A percentile compares a stretch with the other conserved stretches of the same genome.
phyloP scores from a whole-genome alignment of 2,113 vertebrate species.

The Chitala chitala region DNA sequence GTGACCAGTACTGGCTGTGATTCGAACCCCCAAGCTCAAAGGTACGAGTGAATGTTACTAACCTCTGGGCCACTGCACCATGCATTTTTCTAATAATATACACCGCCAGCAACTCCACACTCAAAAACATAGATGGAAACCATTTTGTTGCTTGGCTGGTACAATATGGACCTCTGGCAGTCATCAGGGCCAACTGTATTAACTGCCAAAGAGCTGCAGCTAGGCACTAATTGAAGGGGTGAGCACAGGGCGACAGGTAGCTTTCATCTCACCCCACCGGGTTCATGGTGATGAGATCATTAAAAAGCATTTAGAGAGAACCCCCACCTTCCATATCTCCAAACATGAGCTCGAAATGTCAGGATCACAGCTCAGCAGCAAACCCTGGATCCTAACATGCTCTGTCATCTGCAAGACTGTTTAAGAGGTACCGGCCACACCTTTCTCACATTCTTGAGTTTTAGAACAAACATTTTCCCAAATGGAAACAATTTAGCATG shows the following conservation, averaged over 20 bases:
- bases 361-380: conserved; percentile 20
- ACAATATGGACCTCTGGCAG: conserved; percentile 16
- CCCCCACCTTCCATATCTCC: conserved; percentile 6
- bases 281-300: conserved; percentile 27
- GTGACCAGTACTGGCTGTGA: no score
- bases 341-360: conserved; percentile 31
- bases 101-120: no score
- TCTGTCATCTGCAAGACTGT: neutral
- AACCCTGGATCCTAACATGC: neutral
- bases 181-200: conserved; percentile 38
- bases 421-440: neutral
- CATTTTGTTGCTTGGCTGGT: conserved; percentile 3
- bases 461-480: neutral
- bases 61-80: no score
- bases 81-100: neutral
- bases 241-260: conserved; percentile 22
- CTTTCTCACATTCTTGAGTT: no score
- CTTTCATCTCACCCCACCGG: conserved; percentile 29
- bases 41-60: no score
- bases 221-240: conserved; percentile 32
- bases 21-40: no score
- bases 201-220: conserved; percentile 29
- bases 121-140: neutral
- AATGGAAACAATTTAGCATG: neutral
- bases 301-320: conserved; percentile 36